Evolutionary conservation across 1,140 invertebrate genomes (phyloP), one percentile per base, ranked within the genome.

Genomic region (Streblospio benedicti): DNA sequence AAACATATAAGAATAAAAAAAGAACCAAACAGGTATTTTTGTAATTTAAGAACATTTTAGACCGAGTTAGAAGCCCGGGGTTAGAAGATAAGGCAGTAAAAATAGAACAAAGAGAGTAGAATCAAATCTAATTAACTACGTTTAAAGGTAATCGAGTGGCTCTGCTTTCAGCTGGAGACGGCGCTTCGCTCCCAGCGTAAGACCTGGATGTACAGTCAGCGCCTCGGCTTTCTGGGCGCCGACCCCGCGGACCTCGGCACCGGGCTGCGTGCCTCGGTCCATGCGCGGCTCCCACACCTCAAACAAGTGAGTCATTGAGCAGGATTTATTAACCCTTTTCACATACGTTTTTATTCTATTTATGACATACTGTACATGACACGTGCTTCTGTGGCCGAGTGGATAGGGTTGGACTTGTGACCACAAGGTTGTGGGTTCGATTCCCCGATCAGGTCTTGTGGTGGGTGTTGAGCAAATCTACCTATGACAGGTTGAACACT

Each of bases 241-340:
- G 53, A 51, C 30, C 59, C 59, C 3, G 55, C 30, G 18, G 55
- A 60, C 59, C 20, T 60, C 38, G 59, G 59, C 9, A 60, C 59
- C 23, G 59, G 59, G n/a, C 38, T 60, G 14, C 35, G 59, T n/a
- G n/a, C n/a, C 6, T 35, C 31, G 18, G 59, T 56, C 18, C 59
- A 54, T 38, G 31, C 52, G 23, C 5, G 43, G 6, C 44, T 58
- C 27, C 30, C 28, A 16, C 16, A 47, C 6, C 27, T 58, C 18
- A 16, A 41, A n/a, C 18, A 58, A 23, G 54, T 56, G 23, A 14
- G 38, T 2, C 3, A 23, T 28, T n/a, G 32, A 52, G 50, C 25
- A 30, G 32, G 50, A n/a, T n/a, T n/a, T n/a, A n/a, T n/a, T n/a
- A n/a, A n/a, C n/a, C n/a, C n/a, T n/a, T n/a, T n/a, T n/a, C n/a